Evolutionary conservation across 92 coral and sea anemone genomes (phyloP).

Genomic region (Bergia sp.): DNA sequence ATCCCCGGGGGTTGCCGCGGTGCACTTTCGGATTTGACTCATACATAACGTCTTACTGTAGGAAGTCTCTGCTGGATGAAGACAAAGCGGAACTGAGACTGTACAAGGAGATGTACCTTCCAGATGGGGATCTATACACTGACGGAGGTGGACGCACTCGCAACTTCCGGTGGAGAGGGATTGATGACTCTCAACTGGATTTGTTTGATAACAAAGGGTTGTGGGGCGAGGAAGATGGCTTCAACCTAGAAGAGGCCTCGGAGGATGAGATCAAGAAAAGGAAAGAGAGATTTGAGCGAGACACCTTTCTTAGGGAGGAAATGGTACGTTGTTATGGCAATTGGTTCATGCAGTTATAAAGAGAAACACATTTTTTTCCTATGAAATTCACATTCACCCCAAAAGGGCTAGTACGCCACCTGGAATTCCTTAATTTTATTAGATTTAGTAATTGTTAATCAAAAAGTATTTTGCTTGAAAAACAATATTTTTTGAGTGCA

Average conservation of each 20-base stretch:
- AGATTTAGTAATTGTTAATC: too few relatives aligned
- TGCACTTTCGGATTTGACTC: neutral
- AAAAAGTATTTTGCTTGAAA: too few relatives aligned
- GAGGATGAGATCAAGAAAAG: slow-evolving; percentile 91
- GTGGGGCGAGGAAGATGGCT: slow-evolving; percentile 92
- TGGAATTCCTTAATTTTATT: too few relatives aligned
- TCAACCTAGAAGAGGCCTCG: slow-evolving; percentile 68
- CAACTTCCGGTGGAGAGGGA: slow-evolving; percentile 95
- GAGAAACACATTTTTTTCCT: too few relatives aligned
- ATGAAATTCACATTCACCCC: too few relatives aligned
- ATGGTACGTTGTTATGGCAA: slow-evolving; percentile 59
- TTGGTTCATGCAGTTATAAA: too few relatives aligned
- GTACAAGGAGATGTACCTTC: slow-evolving; percentile 90
- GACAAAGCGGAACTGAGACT: slow-evolving; percentile 91
- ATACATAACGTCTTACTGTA: neutral
- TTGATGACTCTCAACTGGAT: slow-evolving; percentile 85
- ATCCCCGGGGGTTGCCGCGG: neutral
- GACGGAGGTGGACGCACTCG: slow-evolving; percentile 91
- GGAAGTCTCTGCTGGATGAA: slow-evolving; percentile 89
- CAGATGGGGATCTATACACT: slow-evolving; percentile 92
- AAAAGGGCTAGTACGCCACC: too few relatives aligned
- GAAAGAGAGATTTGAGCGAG: slow-evolving; percentile 92
- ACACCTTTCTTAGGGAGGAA: slow-evolving; percentile 89
- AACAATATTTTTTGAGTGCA: too few relatives aligned
- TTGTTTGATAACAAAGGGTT: slow-evolving; percentile 83